Percentiles rank a stretch among this genome's conserved stretches.
phyloP scores from a whole-genome alignment of 2,113 vertebrate species.

The Scartelaos histophorus region DNA sequence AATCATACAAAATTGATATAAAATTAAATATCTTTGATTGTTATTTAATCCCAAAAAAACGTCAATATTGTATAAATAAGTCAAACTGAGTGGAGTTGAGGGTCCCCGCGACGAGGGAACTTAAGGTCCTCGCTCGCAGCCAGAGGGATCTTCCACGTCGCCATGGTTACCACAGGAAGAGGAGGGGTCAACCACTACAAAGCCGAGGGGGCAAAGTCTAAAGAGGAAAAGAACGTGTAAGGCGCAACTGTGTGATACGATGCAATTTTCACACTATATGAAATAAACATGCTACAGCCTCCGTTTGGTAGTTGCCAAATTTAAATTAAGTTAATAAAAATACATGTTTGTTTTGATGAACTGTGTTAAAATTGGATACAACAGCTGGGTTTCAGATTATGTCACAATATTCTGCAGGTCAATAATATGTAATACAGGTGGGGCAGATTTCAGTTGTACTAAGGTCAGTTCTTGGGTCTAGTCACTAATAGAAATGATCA shows the following conservation, averaged over 20 bases:
- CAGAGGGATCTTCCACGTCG: constrained; percentile 33
- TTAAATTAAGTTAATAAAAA: no score
- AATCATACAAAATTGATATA: constrained; percentile 61
- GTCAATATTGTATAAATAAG: constrained; percentile 58
- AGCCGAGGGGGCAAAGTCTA: constrained; percentile 13
- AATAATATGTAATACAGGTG: no score
- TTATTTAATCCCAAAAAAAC: constrained; percentile 34
- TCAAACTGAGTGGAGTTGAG: background rate
- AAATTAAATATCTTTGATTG: constrained; percentile 73
- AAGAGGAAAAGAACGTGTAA: background rate
- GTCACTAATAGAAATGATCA: no score
- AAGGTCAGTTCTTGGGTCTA: no score
- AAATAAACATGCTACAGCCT: no score
- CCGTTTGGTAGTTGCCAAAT: no score
- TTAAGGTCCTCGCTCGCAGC: constrained; percentile 62
- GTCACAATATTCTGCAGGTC: no score
- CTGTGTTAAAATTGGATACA: no score
- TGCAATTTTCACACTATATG: no score
- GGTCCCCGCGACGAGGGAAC: constrained; percentile 20
- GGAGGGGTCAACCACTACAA: background rate
- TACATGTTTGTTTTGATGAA: no score
- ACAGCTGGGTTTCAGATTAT: no score
- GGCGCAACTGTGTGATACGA: background rate
- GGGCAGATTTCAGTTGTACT: no score
- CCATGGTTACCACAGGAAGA: constrained; percentile 29